Conservation (phyloP, 2,797 vertebrate genomes). For the Buphagus erythrorhynchus region DNA sequence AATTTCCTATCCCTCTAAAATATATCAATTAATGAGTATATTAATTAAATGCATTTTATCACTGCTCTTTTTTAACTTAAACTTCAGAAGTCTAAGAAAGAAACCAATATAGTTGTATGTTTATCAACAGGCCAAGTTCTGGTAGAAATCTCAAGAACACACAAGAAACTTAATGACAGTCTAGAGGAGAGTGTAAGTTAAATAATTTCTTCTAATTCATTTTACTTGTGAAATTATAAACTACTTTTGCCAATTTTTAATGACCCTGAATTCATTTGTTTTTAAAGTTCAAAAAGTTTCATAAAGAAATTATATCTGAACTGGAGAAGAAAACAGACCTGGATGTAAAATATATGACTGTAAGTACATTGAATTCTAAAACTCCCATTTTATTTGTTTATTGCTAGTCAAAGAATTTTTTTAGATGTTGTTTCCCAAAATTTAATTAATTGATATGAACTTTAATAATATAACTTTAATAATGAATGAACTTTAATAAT, state of each 20-base stretch:
- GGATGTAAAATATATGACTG: slow-evolving; percentile 97
- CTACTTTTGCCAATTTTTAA: background rate
- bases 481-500: background rate
- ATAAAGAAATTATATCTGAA: slow-evolving; percentile 90
- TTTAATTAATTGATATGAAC: background rate
- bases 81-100: background rate
- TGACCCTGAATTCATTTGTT: slow-evolving; percentile 9
- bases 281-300: slow-evolving; percentile 92
- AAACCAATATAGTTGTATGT: slow-evolving; percentile 37
- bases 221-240: background rate
- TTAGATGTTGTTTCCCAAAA: background rate
- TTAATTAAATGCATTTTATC: background rate
- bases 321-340: slow-evolving; percentile 96
- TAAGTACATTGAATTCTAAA: slow-evolving; percentile 74
- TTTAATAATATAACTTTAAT: too few species aligned
- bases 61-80: background rate
- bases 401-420: background rate
- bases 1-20: background rate
- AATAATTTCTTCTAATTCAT: background rate
- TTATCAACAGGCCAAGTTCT: slow-evolving; percentile 87
- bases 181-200: slow-evolving; percentile 92
- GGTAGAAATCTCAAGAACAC: slow-evolving; percentile 90
- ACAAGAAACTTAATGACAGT: slow-evolving; percentile 88
- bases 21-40: background rate
- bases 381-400: background rate